These are phyloP conservation scores for Tringa solitaria DNA, from an alignment of 2,113 vertebrate species.

Conservation along the genomic window DNA sequence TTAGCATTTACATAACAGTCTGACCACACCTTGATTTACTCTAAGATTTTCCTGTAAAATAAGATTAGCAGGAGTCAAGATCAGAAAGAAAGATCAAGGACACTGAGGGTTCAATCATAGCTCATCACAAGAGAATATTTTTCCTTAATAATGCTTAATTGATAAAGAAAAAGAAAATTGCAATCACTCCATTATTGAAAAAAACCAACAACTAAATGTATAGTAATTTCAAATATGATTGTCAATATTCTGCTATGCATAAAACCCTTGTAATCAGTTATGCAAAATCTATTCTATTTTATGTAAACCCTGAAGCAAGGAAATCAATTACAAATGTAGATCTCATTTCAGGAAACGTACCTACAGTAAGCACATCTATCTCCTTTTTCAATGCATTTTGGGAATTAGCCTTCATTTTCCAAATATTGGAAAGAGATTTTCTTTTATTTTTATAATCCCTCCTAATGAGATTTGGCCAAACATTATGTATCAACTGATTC, in stretches of 20 bases:
- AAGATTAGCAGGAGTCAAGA: neutral
- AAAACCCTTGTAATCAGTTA: neutral
- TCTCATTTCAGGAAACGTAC: neutral
- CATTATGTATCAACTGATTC: neutral
- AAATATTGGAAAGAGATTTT: neutral
- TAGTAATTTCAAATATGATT: neutral
- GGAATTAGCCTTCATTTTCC: neutral
- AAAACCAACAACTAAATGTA: accelerated
- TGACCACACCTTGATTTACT: neutral
- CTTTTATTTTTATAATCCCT: neutral
- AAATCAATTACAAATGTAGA: neutral
- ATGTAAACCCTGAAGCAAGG: neutral
- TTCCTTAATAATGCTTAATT: neutral
- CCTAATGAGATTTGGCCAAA: neutral
- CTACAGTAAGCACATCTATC: neutral
- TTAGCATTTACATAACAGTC: neutral
- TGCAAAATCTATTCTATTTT: neutral
- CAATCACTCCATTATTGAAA: neutral
- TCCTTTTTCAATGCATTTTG: neutral
- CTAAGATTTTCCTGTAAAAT: neutral
- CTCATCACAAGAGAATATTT: neutral
- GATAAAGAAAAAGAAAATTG: neutral
- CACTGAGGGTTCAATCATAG: neutral
- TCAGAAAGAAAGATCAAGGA: neutral
- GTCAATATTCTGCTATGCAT: neutral